Evolutionary conservation across 2,113 vertebrate genomes (phyloP), one percentile per base, ranked within the genome.

Genomic region (Semicossyphus pulcher): DNA sequence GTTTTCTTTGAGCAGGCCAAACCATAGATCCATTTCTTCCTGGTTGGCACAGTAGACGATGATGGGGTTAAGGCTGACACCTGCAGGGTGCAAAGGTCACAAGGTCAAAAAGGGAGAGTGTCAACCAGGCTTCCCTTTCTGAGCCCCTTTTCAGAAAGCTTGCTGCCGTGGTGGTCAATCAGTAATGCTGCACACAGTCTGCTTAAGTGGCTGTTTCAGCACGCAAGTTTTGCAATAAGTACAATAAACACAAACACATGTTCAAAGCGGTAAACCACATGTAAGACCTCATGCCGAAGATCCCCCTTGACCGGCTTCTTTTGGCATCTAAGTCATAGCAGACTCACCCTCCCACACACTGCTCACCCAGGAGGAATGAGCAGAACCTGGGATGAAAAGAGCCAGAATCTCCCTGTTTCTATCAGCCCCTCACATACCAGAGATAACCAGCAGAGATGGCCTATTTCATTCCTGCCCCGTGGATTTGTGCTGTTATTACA

Each of bases 1-100:
- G 79, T 97, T 96, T 69, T 96, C 96, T 54, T 95, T 95, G 57
- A 99, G 91, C 66, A 97, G 94, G 49, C 95, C 95, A 10, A 97
- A 96, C 97, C 97, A 99, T 45, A 81, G 85, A 82, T 91, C 93
- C 87, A 96, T 92, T 85, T 97, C 97, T 0, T 94, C 83, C 68
- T 94, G 93, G n/a, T 86, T 94, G 6, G 94, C 88, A 80, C 96
- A 99, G 85, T 97, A 95, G 69, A 99, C 94, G 0, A 96, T 92
- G 66, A 99, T 94, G 3, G 96, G 95, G 54, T 96, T 95, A 1
- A 97, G 93, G 86, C 95, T 93, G 0, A 97, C 95, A 85, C 97
- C 97, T 99, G 73, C 6, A 53, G 20, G 73, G 28, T 54, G 36
- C 44, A 81, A 83, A 88, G 70, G 77, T 88, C 57, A 79, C 59